Evolutionary conservation across 2,888 invertebrate genomes (phyloP).

Genomic region (Siphonodentalium dalli): DNA sequence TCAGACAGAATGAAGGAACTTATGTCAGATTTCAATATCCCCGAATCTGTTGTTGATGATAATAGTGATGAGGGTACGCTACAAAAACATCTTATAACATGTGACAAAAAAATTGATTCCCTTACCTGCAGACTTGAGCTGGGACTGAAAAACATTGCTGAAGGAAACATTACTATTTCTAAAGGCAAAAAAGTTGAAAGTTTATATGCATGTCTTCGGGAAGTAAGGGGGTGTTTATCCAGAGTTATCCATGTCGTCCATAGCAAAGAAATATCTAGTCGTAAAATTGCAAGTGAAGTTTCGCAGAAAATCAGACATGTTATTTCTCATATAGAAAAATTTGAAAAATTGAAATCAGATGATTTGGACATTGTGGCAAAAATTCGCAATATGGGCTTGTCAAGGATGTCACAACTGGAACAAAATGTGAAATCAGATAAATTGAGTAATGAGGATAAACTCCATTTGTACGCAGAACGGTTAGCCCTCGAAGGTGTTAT

Average conservation of each 20-base stretch:
- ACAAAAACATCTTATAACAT: constrained; percentile 34
- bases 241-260: constrained; percentile 38
- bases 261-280: constrained; percentile 45
- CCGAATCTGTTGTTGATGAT: constrained; percentile 10
- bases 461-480: constrained; percentile 49
- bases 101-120: constrained; percentile 41
- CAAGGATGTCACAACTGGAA: constrained; percentile 30
- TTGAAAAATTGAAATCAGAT: constrained; percentile 40
- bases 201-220: constrained; percentile 41
- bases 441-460: constrained; percentile 36
- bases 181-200: constrained; percentile 19
- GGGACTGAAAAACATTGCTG: constrained; percentile 29
- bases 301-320: constrained; percentile 41
- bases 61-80: constrained; percentile 27
- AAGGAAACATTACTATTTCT: constrained; percentile 27
- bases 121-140: constrained; percentile 36
- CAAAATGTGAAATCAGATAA: constrained; percentile 29
- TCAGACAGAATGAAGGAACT: constrained; percentile 42
- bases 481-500: constrained; percentile 54
- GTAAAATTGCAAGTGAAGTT: constrained; percentile 43
- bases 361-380: constrained; percentile 50
- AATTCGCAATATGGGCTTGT: constrained; percentile 39
- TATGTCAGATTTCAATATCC: constrained; percentile 31
- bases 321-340: constrained; percentile 42
- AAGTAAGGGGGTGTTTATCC: constrained; percentile 40